Conservation (phyloP, 2,888 invertebrate genomes). For the Ametastegia equiseti region DNA sequence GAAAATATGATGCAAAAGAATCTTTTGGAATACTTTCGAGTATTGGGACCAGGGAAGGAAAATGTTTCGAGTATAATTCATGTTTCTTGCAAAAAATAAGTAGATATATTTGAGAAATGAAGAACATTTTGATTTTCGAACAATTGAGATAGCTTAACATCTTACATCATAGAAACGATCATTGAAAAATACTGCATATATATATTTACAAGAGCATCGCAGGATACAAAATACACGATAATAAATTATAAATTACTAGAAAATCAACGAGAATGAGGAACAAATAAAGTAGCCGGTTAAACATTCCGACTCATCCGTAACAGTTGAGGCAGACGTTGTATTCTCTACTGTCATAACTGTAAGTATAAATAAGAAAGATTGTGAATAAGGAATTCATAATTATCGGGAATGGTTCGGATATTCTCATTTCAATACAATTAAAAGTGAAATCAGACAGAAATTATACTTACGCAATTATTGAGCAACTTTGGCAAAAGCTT, state of each 20-base stretch:
- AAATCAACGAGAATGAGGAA: not conserved
- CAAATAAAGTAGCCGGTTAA: not conserved
- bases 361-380: not conserved
- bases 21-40: not conserved
- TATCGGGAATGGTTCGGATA: too few relatives aligned
- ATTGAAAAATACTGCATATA: not conserved
- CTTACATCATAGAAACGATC: not conserved
- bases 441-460: conserved; percentile 1
- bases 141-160: not conserved
- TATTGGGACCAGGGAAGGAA: not conserved
- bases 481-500: conserved; percentile 65
- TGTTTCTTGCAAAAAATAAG: not conserved
- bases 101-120: not conserved
- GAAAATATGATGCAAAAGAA: not conserved
- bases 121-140: not conserved
- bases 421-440: conserved; percentile 8
- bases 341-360: conserved; percentile 64
- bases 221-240: not conserved
- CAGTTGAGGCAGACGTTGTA: conserved; percentile 64
- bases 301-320: conserved; percentile 57
- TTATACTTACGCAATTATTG: conserved; percentile 64
- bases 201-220: not conserved
- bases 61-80: not conserved
- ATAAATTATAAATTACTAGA: not conserved
- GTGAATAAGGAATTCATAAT: too few relatives aligned